Evolutionary conservation across 2,113 vertebrate species (phyloP).

Genomic region (Vulpes vulpes): DNA sequence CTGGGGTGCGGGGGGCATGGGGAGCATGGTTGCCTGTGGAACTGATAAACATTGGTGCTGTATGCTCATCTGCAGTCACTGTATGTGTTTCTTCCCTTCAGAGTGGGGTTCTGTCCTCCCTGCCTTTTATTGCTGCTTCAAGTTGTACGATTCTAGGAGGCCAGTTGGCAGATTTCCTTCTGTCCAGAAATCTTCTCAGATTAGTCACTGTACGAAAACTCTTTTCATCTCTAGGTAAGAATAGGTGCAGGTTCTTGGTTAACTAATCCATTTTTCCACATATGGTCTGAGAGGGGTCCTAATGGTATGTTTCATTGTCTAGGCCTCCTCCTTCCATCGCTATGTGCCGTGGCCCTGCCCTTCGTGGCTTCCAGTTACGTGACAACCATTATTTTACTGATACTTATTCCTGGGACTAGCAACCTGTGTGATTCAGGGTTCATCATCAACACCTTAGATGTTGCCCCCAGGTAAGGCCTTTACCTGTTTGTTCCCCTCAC

Average conservation of each 20-base stretch:
- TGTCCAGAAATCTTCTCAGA: slow-evolving; percentile 87
- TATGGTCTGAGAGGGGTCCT: not conserved
- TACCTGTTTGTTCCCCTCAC: not conserved
- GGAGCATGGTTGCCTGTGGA: not conserved
- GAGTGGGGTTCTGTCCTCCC: slow-evolving; percentile 80
- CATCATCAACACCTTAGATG: slow-evolving; percentile 82
- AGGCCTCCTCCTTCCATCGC: slow-evolving; percentile 79
- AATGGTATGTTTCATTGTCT: not conserved
- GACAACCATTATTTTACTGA: slow-evolving; percentile 75
- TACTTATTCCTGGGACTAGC: slow-evolving; percentile 83
- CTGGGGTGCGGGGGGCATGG: too few relatives aligned
- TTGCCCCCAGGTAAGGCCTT: slow-evolving; percentile 76
- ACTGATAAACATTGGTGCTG: not conserved
- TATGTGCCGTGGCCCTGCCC: slow-evolving; percentile 75
- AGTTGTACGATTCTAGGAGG: slow-evolving; percentile 85
- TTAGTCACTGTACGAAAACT: slow-evolving; percentile 90
- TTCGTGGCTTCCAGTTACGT: slow-evolving; percentile 76
- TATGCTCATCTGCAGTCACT: not conserved
- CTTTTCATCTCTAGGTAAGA: slow-evolving; percentile 90
- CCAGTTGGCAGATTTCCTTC: slow-evolving; percentile 89
- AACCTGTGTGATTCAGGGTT: slow-evolving; percentile 80
- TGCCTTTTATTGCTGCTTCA: slow-evolving; percentile 88
- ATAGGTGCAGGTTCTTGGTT: not conserved
- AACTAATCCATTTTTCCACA: not conserved
- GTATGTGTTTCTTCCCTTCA: slow-evolving; percentile 37